Evolutionary conservation across 2,113 vertebrate species (phyloP), one percentile per base, ranked within the genome.

Genomic region (Chrysochloris asiatica): DNA sequence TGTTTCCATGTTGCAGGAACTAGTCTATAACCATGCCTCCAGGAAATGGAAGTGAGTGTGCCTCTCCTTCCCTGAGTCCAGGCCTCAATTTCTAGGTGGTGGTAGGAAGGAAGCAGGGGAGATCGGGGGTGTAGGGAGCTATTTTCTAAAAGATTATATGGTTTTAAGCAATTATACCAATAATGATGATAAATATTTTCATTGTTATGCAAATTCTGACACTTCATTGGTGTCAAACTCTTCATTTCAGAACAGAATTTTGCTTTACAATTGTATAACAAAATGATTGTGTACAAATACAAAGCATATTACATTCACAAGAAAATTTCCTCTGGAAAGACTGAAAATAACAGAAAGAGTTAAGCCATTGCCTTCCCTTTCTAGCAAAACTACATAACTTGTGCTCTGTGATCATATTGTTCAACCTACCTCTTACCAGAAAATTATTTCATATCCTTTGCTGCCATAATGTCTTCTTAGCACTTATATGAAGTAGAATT

Each of bases 101-200:
- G n/a, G 0, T 14, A 22, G 28, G 17, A 4, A 11, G 1, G 47
- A 3, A 19, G 9, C 14, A 33, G 36, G 4, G 2, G 1, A 67
- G 28, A 30, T 33, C 4, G 61, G 14, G 14, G 33, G 16, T 36
- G n/a, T 16, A n/a, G n/a, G 26, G 4, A 8, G 38, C 4, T 43
- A 10, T 76, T 67, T 92, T 69, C 26, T 21, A 52, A 72, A 71
- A 8, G 2, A 12, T n/a, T 48, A 28, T 8, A 65, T 9, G 7
- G 28, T 88, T 38, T 43, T 73, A 89, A 88, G 2, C 26, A 67
- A 28, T 16, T 69, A 65, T 47, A 22, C 4, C 2, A 43, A 5
- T 19, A 45, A 69, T 24, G 3, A 61, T 17, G 69, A 0, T 28
- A 65, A 76, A 24, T 33, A 47, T 41, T 65, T 63, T 71, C 5